Evolutionary conservation across 1,140 invertebrate genomes (phyloP).

Genomic region (Augochlora pura): DNA sequence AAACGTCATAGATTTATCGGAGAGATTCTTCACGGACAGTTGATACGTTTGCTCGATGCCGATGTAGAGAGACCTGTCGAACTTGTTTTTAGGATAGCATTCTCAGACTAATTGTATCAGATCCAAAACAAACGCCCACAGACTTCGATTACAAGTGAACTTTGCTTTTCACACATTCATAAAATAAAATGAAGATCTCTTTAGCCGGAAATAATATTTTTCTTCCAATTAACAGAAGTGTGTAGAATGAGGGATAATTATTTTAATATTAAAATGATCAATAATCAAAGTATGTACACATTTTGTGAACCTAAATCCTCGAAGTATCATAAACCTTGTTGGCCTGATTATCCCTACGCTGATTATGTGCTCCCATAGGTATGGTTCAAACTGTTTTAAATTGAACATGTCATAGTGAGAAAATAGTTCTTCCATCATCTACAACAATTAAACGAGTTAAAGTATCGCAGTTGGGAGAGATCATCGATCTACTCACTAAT

Average conservation of each 20-base stretch:
- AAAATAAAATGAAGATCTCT: too few relatives aligned
- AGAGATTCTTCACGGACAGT: conserved; percentile 9
- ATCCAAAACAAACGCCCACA: too few relatives aligned
- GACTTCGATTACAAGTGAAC: too few relatives aligned
- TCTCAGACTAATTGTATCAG: too few relatives aligned
- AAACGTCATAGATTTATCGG: not conserved
- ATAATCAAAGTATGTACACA: too few relatives aligned
- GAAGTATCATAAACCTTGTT: not conserved
- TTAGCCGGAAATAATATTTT: too few relatives aligned
- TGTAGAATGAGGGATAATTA: too few relatives aligned
- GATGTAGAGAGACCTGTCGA: conserved; percentile 14
- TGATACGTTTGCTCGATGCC: conserved; percentile 24
- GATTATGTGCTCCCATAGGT: conserved; percentile 1
- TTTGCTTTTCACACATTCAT: too few relatives aligned
- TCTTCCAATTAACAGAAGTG: too few relatives aligned
- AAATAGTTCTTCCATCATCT: conserved; percentile 29
- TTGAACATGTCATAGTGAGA: conserved; percentile 16
- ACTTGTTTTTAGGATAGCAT: too few relatives aligned
- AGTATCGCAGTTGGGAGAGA: not conserved
- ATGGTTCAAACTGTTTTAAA: not conserved
- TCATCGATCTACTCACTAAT: conserved; percentile 2
- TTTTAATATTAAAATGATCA: too few relatives aligned
- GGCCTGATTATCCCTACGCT: conserved; percentile 29
- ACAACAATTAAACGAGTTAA: not conserved
- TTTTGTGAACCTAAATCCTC: too few relatives aligned